Percentiles rank a stretch among this genome's conserved stretches.
phyloP scores from a whole-genome alignment of 37 sponge, comb jelly and placozoan species.

The Chondrosia reniformis region DNA sequence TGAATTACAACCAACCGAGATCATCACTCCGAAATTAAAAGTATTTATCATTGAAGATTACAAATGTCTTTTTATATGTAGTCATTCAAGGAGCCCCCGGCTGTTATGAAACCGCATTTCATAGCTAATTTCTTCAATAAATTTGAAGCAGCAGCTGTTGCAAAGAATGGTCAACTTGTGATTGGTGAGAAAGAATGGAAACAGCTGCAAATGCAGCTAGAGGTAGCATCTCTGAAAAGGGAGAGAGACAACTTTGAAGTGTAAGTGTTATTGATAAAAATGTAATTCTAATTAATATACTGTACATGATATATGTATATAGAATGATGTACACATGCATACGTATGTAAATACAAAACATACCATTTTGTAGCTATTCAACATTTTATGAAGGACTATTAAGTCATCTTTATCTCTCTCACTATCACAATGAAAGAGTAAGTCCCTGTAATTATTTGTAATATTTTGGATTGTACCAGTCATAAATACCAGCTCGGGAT shows the following conservation, averaged over 20 bases:
- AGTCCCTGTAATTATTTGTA: background rate
- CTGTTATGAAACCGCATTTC: background rate
- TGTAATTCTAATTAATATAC: too few relatives aligned
- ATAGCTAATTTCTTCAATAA: background rate
- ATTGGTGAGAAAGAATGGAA: constrained; percentile 5
- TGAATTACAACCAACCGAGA: too few relatives aligned
- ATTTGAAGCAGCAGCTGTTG: background rate
- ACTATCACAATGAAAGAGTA: constrained; percentile 5
- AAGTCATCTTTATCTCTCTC: constrained; percentile 16
- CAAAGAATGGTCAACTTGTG: background rate
- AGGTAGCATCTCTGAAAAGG: constrained; percentile 37
- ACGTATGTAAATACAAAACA: too few relatives aligned
- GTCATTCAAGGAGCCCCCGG: constrained; percentile 25
- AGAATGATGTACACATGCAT: too few relatives aligned
- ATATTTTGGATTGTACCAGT: background rate
- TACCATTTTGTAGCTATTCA: constrained; percentile 58
- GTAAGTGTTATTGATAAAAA: constrained; percentile 16
- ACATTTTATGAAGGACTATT: constrained; percentile 59
- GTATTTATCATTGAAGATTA: background rate
- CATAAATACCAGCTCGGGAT: too few relatives aligned
- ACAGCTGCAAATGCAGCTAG: background rate
- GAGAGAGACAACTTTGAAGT: constrained; percentile 67
- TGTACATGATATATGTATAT: too few relatives aligned
- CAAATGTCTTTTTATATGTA: background rate
- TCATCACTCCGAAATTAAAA: too few relatives aligned